phyloP scores from a whole-genome alignment of 2,113 vertebrate genomes.

The Dascyllus trimaculatus region DNA sequence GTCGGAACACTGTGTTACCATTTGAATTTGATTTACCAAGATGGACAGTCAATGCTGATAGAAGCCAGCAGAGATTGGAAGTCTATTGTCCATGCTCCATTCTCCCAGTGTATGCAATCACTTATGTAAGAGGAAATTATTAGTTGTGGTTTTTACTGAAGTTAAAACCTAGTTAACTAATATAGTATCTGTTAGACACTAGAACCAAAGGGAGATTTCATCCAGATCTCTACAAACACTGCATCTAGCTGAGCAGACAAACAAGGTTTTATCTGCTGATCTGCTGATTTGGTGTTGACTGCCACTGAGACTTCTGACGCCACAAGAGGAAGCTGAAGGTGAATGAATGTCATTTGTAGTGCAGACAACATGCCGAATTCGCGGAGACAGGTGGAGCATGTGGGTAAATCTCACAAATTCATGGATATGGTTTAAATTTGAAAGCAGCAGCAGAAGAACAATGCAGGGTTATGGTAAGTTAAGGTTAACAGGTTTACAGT shows the following conservation, averaged over 20 bases:
- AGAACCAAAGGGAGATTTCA: not conserved
- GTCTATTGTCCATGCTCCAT: not conserved
- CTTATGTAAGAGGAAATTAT: not conserved
- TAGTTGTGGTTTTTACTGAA: not conserved
- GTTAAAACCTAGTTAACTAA: not conserved
- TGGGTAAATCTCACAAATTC: too few relatives aligned
- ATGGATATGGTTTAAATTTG: too few relatives aligned
- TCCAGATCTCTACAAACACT: not conserved
- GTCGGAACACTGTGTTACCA: not conserved
- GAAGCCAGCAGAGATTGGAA: not conserved
- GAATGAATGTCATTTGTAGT: not conserved
- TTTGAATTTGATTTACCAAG: not conserved
- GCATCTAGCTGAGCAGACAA: too few relatives aligned
- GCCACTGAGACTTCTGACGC: not conserved
- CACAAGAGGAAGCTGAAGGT: not conserved
- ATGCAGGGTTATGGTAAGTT: too few relatives aligned
- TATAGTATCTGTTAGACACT: not conserved
- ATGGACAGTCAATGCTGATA: not conserved
- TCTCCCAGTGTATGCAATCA: constrained; percentile 1
- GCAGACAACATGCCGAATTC: not conserved
- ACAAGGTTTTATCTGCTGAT: not conserved
- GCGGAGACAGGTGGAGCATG: too few relatives aligned
- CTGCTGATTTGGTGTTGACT: not conserved
- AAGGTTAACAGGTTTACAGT: not conserved
- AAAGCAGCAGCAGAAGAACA: too few relatives aligned